Conservation (phyloP, 2,888 invertebrate genomes). For the Lithophane leautieri region DNA sequence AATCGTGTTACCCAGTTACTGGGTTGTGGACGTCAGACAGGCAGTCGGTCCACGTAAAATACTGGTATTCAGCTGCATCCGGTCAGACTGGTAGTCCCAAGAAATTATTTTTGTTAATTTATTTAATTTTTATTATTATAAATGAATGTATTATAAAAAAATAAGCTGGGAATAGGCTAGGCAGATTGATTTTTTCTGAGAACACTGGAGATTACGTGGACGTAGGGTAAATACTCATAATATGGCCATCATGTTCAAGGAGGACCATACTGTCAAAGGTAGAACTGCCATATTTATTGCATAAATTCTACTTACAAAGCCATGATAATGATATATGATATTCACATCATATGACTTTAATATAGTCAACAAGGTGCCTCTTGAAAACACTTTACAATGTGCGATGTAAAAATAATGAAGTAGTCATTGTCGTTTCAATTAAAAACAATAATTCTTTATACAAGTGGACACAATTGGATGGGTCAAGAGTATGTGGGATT, state of each 20-base stretch:
- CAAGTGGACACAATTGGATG: conserved; percentile 48
- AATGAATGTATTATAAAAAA: no score
- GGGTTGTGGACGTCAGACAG: no score
- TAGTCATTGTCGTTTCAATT: conserved; percentile 77
- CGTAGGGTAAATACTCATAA: neutral
- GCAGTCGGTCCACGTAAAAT: neutral
- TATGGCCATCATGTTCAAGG: neutral
- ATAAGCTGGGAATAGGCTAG: neutral
- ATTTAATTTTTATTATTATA: no score
- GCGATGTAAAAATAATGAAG: conserved; percentile 25
- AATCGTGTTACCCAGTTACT: no score
- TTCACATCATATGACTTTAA: conserved; percentile 12
- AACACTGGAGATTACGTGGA: neutral
- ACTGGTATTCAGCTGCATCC: neutral
- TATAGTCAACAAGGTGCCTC: conserved; percentile 20
- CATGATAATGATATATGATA: no score
- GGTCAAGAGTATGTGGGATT: conserved; percentile 35
- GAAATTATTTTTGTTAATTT: no score
- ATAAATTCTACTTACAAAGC: conserved; percentile 8
- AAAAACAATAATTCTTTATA: conserved; percentile 73
- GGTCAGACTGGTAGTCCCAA: neutral
- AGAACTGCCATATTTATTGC: neutral
- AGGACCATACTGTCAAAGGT: neutral
- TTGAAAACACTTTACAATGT: conserved; percentile 17
- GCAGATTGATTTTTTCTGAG: neutral